phyloP scores from a whole-genome alignment of 2,888 invertebrate species.

The Salpingus planirostris region DNA sequence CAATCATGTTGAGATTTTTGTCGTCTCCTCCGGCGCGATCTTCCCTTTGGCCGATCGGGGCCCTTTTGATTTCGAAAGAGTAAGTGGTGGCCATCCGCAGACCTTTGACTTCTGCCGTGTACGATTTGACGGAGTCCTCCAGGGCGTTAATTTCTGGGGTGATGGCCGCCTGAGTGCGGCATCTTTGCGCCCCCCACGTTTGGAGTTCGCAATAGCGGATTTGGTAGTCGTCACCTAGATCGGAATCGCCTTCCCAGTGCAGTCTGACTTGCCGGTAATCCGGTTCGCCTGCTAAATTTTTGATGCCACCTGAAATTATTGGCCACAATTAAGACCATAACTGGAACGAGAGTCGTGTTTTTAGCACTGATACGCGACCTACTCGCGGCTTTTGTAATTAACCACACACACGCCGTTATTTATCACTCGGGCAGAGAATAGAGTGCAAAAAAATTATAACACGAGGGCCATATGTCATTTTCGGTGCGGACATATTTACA shows the following conservation, averaged over 20 bases:
- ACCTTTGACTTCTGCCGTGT: constrained; percentile 55
- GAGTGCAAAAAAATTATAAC: too few species aligned
- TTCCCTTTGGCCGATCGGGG: constrained; percentile 41
- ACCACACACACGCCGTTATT: too few species aligned
- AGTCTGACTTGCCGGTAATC: constrained; percentile 57
- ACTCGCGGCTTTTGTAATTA: too few species aligned
- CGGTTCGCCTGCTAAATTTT: constrained; percentile 55
- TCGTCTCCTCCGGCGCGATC: constrained; percentile 38
- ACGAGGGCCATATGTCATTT: too few species aligned
- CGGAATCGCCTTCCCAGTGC: constrained; percentile 52
- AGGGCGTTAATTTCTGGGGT: constrained; percentile 21
- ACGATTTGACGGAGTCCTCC: constrained; percentile 39
- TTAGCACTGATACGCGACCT: too few species aligned
- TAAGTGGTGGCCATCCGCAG: constrained; percentile 76
- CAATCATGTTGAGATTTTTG: constrained; percentile 55
- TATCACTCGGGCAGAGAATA: too few species aligned
- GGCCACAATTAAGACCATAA: too few species aligned
- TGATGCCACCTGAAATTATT: constrained; percentile 52
- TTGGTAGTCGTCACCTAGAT: constrained; percentile 53
- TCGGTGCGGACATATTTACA: too few species aligned
- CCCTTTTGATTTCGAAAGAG: constrained; percentile 61
- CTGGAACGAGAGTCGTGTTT: too few species aligned
- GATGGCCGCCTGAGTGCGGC: constrained; percentile 46
- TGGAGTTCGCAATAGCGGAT: constrained; percentile 73
- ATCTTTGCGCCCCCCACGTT: constrained; percentile 69